These are phyloP conservation scores for Cetoscarus ocellatus DNA, from an alignment of 2,797 vertebrate species.

Conservation along the genomic window DNA sequence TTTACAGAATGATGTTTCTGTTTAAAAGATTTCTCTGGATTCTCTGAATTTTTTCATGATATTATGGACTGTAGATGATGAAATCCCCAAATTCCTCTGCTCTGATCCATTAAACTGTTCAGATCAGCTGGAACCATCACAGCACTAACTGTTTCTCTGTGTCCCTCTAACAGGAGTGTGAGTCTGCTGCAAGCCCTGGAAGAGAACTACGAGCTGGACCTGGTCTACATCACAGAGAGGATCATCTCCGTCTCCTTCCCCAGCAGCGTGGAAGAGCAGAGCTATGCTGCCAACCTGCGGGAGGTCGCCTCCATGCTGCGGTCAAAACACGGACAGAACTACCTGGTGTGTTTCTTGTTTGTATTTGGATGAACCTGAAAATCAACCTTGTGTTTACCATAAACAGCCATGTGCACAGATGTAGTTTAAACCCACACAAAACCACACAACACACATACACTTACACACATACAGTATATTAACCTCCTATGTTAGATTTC, in stretches of 20 bases:
- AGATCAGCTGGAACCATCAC: neutral
- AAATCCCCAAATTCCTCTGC: neutral
- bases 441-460: too few species aligned
- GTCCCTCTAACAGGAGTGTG: constrained; percentile 82
- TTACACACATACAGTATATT: too few species aligned
- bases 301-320: constrained; percentile 98
- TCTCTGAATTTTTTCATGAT: too few species aligned
- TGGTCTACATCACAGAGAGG: constrained; percentile 97
- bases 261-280: constrained; percentile 89
- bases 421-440: too few species aligned
- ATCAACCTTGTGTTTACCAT: too few species aligned
- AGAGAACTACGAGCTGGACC: constrained; percentile 95
- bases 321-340: constrained; percentile 96
- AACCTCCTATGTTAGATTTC: too few species aligned
- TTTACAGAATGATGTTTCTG: too few species aligned
- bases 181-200: constrained; percentile 90
- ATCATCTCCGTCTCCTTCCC: constrained; percentile 97
- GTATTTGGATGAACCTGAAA: neutral
- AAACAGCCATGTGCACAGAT: too few species aligned
- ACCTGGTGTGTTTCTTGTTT: constrained; percentile 86
- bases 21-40: too few species aligned
- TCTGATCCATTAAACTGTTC: constrained; percentile 2
- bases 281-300: constrained; percentile 91
- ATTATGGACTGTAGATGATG: too few species aligned
- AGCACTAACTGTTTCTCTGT: neutral